Evolutionary conservation across 2,113 vertebrate genomes (phyloP), one percentile per base, ranked within the genome.

Genomic region (Lycaon pictus): DNA sequence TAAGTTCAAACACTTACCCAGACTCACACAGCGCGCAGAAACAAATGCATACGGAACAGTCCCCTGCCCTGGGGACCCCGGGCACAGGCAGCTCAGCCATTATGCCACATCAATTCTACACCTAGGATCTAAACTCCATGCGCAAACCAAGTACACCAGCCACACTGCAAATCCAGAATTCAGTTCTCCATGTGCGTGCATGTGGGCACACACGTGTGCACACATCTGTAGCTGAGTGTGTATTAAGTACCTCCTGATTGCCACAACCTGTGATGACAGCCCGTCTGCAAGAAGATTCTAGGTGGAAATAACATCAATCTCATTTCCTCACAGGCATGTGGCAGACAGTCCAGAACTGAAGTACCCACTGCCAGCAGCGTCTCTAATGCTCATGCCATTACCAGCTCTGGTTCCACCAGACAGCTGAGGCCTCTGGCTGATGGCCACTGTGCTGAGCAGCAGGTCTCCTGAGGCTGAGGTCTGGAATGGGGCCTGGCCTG

Each of bases 221-320:
- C 6, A 63, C 37, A 9, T 2, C 2, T 29, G 60, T 8, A 20
- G 19, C 11, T 58, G 23, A 37, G 71, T 27, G 11, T 32, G 23
- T 65, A 56, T 65, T 88, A 77, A 88, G 90, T 32, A 93, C 62
- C 79, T 80, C n/a, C n/a, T 80, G 55, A 53, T 16, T 67, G 79
- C 90, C 56, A 80, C 22, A 35, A 74, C 51, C 12, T 90, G 48
- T 51, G n/a, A 86, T 7, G 56, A n/a, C 23, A 58, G 53, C 19
- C 23, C 22, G 22, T 90, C 53, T 35, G 16, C n/a, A 7, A 85
- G 84, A 51, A 12, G 10, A 93, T 6, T 55, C 72, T 83, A 67
- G 79, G 35, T 17, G 25, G 88, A 94, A 91, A 63, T 17, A n/a
- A 69, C 29, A 63, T 5, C 48, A 25, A 63, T 51, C 58, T 53